Conservation (phyloP, 2,797 vertebrate species). For the Etheostoma nigrum region DNA sequence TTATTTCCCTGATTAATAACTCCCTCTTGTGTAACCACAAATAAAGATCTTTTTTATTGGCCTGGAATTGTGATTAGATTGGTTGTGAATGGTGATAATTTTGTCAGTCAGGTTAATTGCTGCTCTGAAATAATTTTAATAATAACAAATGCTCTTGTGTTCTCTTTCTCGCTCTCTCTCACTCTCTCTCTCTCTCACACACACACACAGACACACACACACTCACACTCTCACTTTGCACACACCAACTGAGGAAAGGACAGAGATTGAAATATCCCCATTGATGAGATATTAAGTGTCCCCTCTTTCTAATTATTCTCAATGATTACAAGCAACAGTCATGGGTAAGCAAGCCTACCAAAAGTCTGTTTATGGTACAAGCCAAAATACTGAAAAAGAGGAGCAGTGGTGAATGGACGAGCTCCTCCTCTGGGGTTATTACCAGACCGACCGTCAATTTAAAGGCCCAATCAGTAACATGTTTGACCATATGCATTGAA, state of each 20-base stretch:
- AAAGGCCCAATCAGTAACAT: no score
- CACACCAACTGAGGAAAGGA: conserved; percentile 10
- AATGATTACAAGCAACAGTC: conserved; percentile 66
- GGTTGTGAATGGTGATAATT: conserved; percentile 54
- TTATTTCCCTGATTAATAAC: conserved; percentile 71
- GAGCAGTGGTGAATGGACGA: not conserved
- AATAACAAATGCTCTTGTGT: conserved; percentile 68
- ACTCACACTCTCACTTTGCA: conserved; percentile 9
- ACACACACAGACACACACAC: not conserved
- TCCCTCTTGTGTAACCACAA: conserved; percentile 64
- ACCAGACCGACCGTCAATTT: not conserved
- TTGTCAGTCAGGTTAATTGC: conserved; percentile 71
- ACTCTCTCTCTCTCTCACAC: conserved; percentile 10
- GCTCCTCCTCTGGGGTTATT: not conserved
- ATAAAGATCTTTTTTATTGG: conserved; percentile 72
- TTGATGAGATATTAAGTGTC: conserved; percentile 71
- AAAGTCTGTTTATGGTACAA: conserved; percentile 45
- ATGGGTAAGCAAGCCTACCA: conserved; percentile 37
- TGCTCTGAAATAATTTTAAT: conserved; percentile 74
- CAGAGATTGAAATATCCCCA: conserved; percentile 58
- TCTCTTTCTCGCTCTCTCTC: conserved; percentile 8
- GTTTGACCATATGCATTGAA: no score
- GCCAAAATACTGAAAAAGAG: conserved; percentile 24
- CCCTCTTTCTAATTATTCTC: conserved; percentile 69
- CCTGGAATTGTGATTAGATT: conserved; percentile 63